Evolutionary conservation across 2,888 invertebrate genomes (phyloP).

Genomic region (Eumerus sabulonum): DNA sequence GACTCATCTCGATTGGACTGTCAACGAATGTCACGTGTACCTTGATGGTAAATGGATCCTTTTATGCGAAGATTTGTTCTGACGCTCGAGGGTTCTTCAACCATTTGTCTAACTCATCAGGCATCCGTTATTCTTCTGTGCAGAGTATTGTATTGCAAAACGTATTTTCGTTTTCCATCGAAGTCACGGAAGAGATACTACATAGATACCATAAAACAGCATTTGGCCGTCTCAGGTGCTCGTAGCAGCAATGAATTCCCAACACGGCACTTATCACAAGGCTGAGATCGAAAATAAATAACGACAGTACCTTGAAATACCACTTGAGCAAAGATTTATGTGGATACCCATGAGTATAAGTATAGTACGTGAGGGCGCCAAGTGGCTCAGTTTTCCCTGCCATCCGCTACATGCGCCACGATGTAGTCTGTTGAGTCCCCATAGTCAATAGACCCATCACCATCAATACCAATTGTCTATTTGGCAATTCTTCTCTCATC

Average conservation of each 20-base stretch:
- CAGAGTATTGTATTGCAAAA: too few relatives aligned
- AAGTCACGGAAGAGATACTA: too few relatives aligned
- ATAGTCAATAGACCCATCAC: constrained; percentile 53
- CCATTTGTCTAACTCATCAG: too few relatives aligned
- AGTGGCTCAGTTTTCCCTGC: constrained; percentile 14
- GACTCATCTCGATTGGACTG: constrained; percentile 6
- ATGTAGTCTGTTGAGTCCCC: constrained; percentile 8
- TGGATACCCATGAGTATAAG: constrained; percentile 29
- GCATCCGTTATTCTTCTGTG: background rate
- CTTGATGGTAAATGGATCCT: background rate
- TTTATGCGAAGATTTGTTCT: background rate
- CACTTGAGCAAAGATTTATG: constrained; percentile 65
- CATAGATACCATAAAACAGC: too few relatives aligned
- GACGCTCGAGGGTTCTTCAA: too few relatives aligned
- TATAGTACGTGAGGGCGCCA: constrained; percentile 26
- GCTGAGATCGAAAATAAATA: constrained; percentile 52
- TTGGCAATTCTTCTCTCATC: constrained; percentile 66
- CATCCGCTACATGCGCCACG: too few relatives aligned
- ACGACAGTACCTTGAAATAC: constrained; percentile 63
- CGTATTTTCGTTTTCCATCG: too few relatives aligned
- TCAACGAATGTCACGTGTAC: constrained; percentile 4
- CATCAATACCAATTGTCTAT: constrained; percentile 66
- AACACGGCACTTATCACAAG: constrained; percentile 49
- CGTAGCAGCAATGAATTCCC: constrained; percentile 46
- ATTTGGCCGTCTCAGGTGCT: constrained; percentile 55